Conservation (phyloP, 2,113 vertebrate genomes). For the Numida meleagris region DNA sequence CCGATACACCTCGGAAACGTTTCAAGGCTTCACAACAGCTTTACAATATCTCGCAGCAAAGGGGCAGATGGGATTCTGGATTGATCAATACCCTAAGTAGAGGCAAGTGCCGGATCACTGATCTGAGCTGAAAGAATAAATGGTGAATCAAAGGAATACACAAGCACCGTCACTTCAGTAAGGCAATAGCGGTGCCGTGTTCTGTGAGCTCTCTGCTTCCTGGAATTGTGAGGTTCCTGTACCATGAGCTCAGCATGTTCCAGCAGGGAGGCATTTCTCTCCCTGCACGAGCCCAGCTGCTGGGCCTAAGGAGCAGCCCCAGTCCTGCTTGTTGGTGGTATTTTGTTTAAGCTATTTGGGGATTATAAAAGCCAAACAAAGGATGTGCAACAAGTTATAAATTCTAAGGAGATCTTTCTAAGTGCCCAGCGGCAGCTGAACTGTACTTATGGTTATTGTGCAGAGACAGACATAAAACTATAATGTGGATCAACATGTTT, state of each 20-base stretch:
- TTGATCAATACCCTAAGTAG: not conserved
- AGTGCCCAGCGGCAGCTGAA: not conserved
- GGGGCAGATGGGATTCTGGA: not conserved
- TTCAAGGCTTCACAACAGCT: not conserved
- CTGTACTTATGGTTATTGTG: not conserved
- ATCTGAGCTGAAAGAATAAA: not conserved
- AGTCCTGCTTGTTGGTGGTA: not conserved
- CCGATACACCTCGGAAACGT: not conserved
- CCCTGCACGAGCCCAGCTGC: not conserved
- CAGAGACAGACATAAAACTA: constrained; percentile 19
- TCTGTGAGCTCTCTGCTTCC: rapidly evolving
- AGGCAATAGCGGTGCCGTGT: not conserved
- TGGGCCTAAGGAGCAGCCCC: not conserved
- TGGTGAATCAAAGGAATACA: not conserved
- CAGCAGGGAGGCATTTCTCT: not conserved
- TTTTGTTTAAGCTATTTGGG: not conserved
- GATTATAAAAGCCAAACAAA: not conserved
- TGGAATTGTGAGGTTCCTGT: not conserved
- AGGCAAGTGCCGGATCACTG: not conserved
- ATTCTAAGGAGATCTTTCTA: not conserved
- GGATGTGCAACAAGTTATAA: not conserved
- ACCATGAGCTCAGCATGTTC: not conserved
- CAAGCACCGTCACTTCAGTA: not conserved
- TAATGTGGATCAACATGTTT: constrained; percentile 35
- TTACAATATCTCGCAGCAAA: not conserved